Conservation (phyloP, 2,113 vertebrate species). For the Mohoua ochrocephala region DNA sequence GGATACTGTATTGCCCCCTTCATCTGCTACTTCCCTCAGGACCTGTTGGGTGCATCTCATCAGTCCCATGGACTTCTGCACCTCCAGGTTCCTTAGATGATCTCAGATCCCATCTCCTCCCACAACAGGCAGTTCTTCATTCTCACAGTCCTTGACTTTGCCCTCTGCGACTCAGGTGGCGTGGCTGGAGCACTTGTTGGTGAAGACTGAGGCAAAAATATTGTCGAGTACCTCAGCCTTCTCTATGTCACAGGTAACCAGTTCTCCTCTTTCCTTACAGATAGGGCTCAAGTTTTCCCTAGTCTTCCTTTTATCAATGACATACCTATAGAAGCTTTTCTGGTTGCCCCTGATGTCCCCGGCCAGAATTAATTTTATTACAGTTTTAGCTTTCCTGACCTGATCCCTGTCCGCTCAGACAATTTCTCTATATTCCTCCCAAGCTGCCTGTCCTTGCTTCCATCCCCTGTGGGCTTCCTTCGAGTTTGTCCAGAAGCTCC, state of each 20-base stretch:
- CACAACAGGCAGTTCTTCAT: background rate
- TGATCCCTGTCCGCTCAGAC: background rate
- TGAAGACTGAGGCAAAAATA: background rate
- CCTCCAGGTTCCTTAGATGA: background rate
- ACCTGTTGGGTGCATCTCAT: background rate
- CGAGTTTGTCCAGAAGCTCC: background rate
- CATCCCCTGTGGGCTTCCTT: background rate
- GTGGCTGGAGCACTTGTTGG: background rate
- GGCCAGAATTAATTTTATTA: background rate
- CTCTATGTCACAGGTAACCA: background rate
- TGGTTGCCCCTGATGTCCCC: background rate
- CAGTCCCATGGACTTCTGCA: background rate
- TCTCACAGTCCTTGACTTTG: background rate
- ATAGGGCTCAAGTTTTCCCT: background rate
- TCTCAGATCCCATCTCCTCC: background rate
- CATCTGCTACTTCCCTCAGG: background rate
- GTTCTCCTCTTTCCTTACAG: background rate
- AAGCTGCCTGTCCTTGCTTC: background rate
- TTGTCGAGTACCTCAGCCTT: background rate
- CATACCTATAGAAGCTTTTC: background rate
- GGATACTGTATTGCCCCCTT: background rate
- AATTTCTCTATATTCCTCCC: background rate
- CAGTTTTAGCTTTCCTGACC: background rate
- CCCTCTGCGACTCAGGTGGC: background rate
- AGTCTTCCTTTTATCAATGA: background rate